These are phyloP conservation scores for Paramuricea clavata DNA, from an alignment of 92 coral and sea anemone genomes.

Conservation along the genomic window DNA sequence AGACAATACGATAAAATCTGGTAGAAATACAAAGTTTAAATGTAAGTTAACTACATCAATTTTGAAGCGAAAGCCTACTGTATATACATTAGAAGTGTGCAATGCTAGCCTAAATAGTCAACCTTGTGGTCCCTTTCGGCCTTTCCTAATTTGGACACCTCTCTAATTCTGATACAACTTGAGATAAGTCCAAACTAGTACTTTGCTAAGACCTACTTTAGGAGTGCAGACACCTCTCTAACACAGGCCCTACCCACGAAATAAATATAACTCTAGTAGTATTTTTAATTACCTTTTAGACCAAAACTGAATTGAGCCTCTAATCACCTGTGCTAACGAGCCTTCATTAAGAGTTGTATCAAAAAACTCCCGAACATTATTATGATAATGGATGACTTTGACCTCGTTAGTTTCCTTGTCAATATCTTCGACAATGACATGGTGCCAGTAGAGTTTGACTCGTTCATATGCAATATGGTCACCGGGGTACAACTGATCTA, in stretches of 20 bases:
- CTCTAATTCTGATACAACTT: no score
- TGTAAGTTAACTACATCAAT: not conserved
- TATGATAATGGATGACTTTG: constrained; percentile 63
- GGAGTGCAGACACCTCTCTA: no score
- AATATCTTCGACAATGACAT: constrained; percentile 70
- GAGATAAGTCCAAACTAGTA: no score
- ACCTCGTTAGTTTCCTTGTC: constrained; percentile 46
- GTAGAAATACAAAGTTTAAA: not conserved
- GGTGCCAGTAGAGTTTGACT: constrained; percentile 70
- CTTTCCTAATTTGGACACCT: no score
- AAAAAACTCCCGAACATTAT: not conserved
- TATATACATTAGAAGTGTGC: no score
- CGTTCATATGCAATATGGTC: constrained; percentile 75
- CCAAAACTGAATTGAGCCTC: constrained; percentile 32
- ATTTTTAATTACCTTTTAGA: constrained; percentile 35
- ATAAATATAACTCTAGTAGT: no score
- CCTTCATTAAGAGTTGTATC: not conserved
- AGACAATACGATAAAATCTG: constrained; percentile 45
- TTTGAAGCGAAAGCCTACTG: no score
- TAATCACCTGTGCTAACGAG: constrained; percentile 27
- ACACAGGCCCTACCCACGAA: no score
- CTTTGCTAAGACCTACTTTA: no score
- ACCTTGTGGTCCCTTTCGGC: no score
- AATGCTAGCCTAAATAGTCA: no score
- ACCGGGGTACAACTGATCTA: constrained; percentile 68